Evolutionary conservation across 1,140 invertebrate genomes (phyloP).

Genomic region (Araneus ventricosus): DNA sequence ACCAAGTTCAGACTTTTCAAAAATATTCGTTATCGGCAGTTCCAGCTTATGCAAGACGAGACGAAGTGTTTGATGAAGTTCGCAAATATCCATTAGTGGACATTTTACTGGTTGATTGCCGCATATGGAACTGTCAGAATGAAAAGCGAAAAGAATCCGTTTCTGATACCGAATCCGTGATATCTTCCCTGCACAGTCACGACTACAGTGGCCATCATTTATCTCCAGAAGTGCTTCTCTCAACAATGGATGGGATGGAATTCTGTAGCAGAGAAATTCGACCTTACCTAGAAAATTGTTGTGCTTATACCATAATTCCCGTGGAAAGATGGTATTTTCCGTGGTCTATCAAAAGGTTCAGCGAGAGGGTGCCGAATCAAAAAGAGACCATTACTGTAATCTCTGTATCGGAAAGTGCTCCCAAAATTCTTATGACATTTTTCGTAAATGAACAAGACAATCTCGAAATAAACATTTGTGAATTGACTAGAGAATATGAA

Average conservation of each 20-base stretch:
- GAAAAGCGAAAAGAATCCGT: not conserved
- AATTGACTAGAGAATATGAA: not conserved
- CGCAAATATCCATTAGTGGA: not conserved
- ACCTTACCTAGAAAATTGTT: conserved; percentile 11
- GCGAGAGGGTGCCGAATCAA: not conserved
- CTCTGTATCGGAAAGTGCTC: not conserved
- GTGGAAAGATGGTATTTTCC: not conserved
- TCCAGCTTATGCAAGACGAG: not conserved
- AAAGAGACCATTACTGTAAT: not conserved
- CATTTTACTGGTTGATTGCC: not conserved
- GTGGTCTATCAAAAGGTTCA: not conserved
- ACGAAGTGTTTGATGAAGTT: not conserved
- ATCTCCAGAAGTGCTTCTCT: not conserved
- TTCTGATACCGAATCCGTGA: not conserved
- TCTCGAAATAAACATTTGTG: not conserved
- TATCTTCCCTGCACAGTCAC: not conserved
- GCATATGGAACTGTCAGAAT: not conserved
- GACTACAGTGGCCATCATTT: not conserved
- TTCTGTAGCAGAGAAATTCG: not conserved
- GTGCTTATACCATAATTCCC: not conserved
- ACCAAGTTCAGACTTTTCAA: not conserved
- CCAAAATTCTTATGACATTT: not conserved
- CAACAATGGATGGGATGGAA: not conserved
- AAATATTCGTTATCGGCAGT: not conserved
- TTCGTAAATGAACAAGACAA: not conserved